Conservation (phyloP, 2,113 vertebrate genomes). For the Strigops habroptila region DNA sequence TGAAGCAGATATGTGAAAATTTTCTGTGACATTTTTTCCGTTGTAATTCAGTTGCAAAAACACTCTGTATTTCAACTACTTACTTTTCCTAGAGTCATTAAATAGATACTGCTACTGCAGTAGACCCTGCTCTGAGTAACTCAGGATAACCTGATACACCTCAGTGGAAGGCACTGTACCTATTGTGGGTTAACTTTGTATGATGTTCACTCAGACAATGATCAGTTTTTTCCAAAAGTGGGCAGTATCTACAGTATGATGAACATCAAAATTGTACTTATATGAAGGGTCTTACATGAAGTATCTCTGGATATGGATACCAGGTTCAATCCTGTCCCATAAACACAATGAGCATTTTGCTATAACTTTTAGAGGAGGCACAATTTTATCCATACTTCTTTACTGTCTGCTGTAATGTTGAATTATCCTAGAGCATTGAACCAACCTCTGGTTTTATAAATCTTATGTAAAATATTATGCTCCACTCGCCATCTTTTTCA, state of each 20-base stretch:
- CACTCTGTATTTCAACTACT: background rate
- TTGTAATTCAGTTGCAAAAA: background rate
- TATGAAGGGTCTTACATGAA: background rate
- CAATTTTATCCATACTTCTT: background rate
- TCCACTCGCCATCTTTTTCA: background rate
- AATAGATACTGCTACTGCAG: background rate
- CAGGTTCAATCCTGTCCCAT: background rate
- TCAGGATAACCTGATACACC: background rate
- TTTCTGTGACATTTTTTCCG: background rate
- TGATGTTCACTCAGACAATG: background rate
- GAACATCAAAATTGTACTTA: background rate
- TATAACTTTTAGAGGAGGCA: background rate
- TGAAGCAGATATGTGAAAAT: background rate
- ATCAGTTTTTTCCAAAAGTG: background rate
- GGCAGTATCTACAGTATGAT: background rate
- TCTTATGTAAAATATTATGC: background rate
- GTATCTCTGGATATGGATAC: background rate
- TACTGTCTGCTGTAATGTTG: background rate
- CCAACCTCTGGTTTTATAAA: background rate
- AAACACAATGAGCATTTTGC: background rate
- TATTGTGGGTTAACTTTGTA: background rate
- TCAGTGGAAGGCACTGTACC: background rate
- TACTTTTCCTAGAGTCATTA: background rate
- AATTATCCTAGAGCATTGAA: background rate
- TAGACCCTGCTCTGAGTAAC: background rate